Percentiles rank a stretch among this genome's conserved stretches.
Conservation (phyloP, 2,888 invertebrate species). For the Phragmatobia fuliginosa region DNA sequence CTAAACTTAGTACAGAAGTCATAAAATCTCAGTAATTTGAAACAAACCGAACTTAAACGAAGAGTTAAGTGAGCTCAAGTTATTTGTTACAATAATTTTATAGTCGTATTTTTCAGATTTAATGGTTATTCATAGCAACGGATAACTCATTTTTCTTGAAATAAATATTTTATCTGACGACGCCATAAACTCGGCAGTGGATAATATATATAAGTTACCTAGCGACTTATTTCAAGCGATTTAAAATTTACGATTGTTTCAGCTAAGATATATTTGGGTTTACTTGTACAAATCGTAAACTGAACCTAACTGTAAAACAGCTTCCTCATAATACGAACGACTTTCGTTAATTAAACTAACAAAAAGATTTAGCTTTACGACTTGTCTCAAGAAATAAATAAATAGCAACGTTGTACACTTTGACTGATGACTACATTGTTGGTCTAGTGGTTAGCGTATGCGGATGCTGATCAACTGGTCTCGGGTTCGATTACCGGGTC, state of each 20-base stretch:
- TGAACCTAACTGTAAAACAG: background rate
- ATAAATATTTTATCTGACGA: background rate
- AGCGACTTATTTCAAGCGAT: background rate
- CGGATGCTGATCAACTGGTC: too few relatives aligned
- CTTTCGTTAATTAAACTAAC: background rate
- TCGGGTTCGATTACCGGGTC: too few relatives aligned
- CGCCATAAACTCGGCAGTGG: background rate
- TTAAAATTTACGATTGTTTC: background rate
- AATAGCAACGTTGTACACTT: background rate
- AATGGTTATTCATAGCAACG: slow-evolving; percentile 7
- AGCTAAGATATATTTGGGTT: background rate
- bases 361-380: slow-evolving; percentile 5
- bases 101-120: slow-evolving; percentile 6
- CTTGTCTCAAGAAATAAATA: too few relatives aligned
- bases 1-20: slow-evolving; percentile 6
- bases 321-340: background rate
- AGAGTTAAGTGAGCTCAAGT: slow-evolving; percentile 2
- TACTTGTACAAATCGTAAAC: background rate
- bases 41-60: background rate
- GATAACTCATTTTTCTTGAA: background rate
- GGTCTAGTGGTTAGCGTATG: too few relatives aligned
- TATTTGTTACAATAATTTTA: slow-evolving; percentile 13
- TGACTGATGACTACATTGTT: too few relatives aligned
- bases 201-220: background rate
- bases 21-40: background rate